Percentiles rank a stretch among this genome's conserved stretches.
Evolutionary conservation across 1,140 invertebrate species (phyloP).

Genomic region (Atta colombica): DNA sequence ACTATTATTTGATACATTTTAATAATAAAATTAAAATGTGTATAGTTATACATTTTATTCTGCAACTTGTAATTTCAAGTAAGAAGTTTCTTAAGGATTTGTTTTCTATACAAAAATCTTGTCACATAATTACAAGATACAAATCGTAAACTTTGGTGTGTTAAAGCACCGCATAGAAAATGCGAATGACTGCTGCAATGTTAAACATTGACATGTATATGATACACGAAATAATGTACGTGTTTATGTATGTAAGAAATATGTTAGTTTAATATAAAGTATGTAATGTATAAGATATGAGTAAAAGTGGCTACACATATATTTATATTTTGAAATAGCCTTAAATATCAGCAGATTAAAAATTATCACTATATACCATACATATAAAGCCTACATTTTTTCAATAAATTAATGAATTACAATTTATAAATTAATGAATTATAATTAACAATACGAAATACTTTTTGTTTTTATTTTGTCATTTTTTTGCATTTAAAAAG

Average conservation of each 20-base stretch:
- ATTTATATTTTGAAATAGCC: not conserved
- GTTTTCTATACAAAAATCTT: not conserved
- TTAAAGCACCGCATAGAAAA: not conserved
- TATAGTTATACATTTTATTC: conserved; percentile 16
- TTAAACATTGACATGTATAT: conserved; percentile 22
- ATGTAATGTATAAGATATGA: not conserved
- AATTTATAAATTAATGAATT: not conserved
- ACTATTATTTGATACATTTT: not conserved
- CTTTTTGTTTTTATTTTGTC: not conserved
- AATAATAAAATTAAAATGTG: not conserved
- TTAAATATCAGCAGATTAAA: conserved; percentile 1
- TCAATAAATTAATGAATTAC: conserved; percentile 8
- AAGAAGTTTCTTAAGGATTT: conserved; percentile 1
- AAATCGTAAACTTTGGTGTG: conserved; percentile 4
- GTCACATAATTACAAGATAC: not conserved
- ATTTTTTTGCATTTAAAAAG: conserved; percentile 12
- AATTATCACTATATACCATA: not conserved
- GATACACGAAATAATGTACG: not conserved
- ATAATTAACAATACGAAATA: not conserved
- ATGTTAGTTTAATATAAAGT: conserved; percentile 12
- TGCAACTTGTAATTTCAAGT: not conserved
- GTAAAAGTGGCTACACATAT: no score
- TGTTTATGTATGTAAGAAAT: conserved; percentile 4
- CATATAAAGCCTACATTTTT: not conserved
- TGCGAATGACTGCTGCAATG: not conserved